A percentile compares a stretch with the other conserved stretches of the same genome.
phyloP scores from a whole-genome alignment of 2,113 vertebrate species.

The Irena cyanogastra region DNA sequence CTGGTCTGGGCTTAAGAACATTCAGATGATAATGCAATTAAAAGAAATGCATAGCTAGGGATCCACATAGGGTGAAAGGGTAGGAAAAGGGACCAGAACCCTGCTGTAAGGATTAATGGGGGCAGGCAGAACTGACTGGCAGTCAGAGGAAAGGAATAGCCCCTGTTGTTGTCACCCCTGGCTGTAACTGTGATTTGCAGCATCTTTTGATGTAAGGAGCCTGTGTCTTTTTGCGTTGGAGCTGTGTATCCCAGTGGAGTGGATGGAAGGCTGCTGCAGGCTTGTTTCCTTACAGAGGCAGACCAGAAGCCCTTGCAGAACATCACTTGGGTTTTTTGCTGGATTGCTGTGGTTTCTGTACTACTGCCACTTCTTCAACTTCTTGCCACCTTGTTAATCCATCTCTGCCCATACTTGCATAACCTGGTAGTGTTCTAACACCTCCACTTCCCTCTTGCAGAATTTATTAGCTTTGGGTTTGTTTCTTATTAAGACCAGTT shows the following conservation, averaged over 20 bases:
- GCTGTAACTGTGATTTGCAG: background rate
- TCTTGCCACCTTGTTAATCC: background rate
- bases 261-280: background rate
- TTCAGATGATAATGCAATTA: background rate
- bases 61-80: accelerated
- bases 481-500: background rate
- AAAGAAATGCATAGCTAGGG: background rate
- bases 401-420: background rate
- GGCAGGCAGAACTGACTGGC: background rate
- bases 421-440: background rate
- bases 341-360: background rate
- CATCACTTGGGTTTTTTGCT: background rate
- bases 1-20: background rate
- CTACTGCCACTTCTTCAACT: background rate
- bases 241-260: background rate
- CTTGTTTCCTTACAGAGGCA: background rate
- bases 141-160: background rate
- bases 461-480: background rate
- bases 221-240: background rate
- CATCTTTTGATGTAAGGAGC: background rate
- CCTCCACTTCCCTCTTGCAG: background rate
- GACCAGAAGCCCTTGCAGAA: background rate
- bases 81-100: background rate
- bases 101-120: background rate
- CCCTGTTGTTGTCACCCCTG: background rate